Conservation (phyloP, 2,888 invertebrate species). For the Hydroisotoma schaefferi region DNA sequence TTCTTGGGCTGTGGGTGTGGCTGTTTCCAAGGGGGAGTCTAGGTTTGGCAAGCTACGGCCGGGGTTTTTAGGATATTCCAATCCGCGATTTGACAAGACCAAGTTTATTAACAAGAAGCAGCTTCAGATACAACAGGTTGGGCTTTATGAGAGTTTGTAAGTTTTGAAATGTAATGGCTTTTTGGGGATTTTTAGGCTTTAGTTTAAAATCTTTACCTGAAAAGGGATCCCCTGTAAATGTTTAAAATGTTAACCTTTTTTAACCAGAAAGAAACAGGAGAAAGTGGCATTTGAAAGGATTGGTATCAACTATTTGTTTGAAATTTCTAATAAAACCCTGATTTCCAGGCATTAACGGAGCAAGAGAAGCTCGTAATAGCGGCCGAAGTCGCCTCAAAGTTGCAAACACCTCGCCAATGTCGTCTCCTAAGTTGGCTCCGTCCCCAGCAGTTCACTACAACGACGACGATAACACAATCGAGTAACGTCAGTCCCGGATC, state of each 20-base stretch:
- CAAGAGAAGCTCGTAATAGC: conserved; percentile 20
- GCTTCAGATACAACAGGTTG: conserved; percentile 18
- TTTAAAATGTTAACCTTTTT: no score
- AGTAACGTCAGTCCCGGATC: conserved; percentile 12
- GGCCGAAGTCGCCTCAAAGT: conserved; percentile 20
- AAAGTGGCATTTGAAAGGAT: neutral
- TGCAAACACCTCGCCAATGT: conserved; percentile 29
- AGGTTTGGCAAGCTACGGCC: neutral
- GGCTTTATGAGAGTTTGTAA: no score
- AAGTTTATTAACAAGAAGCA: conserved; percentile 27
- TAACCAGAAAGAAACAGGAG: neutral
- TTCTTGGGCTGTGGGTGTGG: neutral
- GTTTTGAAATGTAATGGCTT: no score
- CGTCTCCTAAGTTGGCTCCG: conserved; percentile 24
- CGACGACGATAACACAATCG: conserved; percentile 27
- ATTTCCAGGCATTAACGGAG: conserved; percentile 12
- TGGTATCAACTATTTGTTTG: no score
- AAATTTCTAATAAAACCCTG: no score
- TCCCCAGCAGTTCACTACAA: conserved; percentile 15
- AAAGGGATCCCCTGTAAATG: no score
- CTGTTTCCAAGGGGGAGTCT: neutral
- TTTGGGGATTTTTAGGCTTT: no score
- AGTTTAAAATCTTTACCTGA: no score
- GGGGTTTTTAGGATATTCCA: conserved; percentile 24
- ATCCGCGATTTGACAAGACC: conserved; percentile 33